Percentiles rank a stretch among this genome's conserved stretches.
phyloP scores from a whole-genome alignment of 2,888 invertebrate genomes.

The Heliconius ismenius region DNA sequence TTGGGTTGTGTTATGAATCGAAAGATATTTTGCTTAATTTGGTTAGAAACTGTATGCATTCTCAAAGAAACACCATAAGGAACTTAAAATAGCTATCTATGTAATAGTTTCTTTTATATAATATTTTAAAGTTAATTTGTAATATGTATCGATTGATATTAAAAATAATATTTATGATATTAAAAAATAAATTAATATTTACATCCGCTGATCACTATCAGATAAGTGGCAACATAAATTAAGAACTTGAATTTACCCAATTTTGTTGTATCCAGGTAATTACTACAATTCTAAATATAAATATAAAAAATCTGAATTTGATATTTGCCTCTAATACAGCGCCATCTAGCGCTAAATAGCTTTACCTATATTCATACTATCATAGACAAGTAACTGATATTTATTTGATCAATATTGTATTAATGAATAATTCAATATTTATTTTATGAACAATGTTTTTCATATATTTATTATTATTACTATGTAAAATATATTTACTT shows the following conservation, averaged over 20 bases:
- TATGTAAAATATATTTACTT: neutral
- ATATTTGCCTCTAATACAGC: neutral
- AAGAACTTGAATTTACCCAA: neutral
- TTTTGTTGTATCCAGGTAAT: neutral
- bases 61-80: neutral
- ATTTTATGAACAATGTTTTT: neutral
- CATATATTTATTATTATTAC: neutral
- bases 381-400: conserved; percentile 54
- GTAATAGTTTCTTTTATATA: neutral
- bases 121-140: neutral
- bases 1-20: neutral
- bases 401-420: neutral
- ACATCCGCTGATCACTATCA: neutral
- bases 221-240: neutral
- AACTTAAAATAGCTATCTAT: neutral
- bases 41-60: neutral
- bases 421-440: neutral
- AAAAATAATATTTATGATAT: too few relatives aligned
- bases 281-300: neutral
- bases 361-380: conserved; percentile 56
- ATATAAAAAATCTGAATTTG: neutral
- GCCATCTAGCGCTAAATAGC: conserved; percentile 56
- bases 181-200: neutral
- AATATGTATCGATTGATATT: neutral
- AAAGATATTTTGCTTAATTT: neutral